Base-by-base conservation (phyloP, 2,113 vertebrate genomes). In the Ursus arctos region DNA sequence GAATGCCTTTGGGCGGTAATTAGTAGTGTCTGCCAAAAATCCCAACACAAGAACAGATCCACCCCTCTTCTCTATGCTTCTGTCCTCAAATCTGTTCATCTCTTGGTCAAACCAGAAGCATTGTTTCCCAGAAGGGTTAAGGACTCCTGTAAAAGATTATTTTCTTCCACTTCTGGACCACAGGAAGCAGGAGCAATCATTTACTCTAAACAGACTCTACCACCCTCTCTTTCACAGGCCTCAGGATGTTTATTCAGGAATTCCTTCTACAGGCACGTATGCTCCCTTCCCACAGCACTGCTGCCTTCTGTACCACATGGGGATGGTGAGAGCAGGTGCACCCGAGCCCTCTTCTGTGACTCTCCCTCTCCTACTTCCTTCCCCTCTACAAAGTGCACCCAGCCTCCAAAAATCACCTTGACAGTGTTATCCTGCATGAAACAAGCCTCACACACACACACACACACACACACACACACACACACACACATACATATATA, bases 51-150 rank as follows among this genome's bases (percentile, higher is more conserved):
- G 40, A 61, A 87, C 3, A 18, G 57, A 83, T 61, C 55, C 31
- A 22, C 59, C 57, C 74, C 59, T 87, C 16, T n/a, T 63, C 22
- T 65, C 81, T 59, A 61, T 3, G 49, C 3, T 69, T 87, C 80
- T 94, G 74, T 57, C 57, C 51, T 69, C 85, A 95, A 72, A 97
- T 86, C 36, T 51, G 55, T 80, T 80, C 55, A 85, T 95, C 55
- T 93, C 89, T 76, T 31, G 18, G 59, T 55, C 77, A 84, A 26
- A 47, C 51, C 69, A 55, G 43, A 88, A 71, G 79, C 43, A 43
- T 7, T 69, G 40, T 88, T 84, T 92, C 53, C 89, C 67, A 71
- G 67, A 92, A 84, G 28, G 80, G 69, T 83, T 84, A 77, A 84
- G 7, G 51, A 74, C 61, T 79, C 55, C 61, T 59, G 7, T 40